Evolutionary conservation across 92 coral and sea anemone species (phyloP).

Genomic region (Ricordea florida): DNA sequence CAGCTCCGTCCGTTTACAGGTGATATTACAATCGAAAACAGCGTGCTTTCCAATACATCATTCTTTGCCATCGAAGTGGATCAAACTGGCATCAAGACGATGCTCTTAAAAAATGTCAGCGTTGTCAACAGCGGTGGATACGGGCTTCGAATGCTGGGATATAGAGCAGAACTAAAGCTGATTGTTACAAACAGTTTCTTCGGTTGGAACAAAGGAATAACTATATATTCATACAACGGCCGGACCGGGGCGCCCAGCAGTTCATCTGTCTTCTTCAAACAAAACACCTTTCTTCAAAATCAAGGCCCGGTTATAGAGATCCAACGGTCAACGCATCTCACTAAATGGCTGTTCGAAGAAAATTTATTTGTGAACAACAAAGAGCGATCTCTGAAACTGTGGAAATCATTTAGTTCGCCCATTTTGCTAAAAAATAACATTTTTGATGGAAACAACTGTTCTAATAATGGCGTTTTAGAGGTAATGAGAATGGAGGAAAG

Average conservation of each 20-base stretch:
- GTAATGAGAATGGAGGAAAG: conserved; percentile 1
- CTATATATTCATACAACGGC: background rate
- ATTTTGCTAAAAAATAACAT: background rate
- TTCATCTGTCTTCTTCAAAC: background rate
- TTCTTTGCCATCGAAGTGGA: background rate
- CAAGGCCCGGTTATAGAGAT: conserved; percentile 30
- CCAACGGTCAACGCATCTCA: background rate
- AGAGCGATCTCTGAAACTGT: conserved; percentile 11
- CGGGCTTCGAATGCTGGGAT: background rate
- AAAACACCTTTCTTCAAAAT: conserved; percentile 4
- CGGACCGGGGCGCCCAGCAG: background rate
- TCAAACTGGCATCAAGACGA: background rate
- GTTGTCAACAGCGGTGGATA: background rate
- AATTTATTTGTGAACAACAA: conserved; percentile 26
- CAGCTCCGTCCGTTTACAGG: conserved; percentile 5
- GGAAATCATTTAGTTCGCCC: background rate
- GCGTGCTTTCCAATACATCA: background rate
- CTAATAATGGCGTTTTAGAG: conserved; percentile 4
- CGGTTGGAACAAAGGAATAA: conserved; percentile 1
- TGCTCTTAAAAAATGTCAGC: conserved; percentile 1
- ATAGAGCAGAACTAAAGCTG: background rate
- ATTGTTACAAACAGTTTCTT: conserved; percentile 2
- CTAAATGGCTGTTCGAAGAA: conserved; percentile 20
- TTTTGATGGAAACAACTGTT: conserved; percentile 6
- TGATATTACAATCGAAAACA: background rate